phyloP scores from a whole-genome alignment of 2,113 vertebrate species.

The Passer montanus region DNA sequence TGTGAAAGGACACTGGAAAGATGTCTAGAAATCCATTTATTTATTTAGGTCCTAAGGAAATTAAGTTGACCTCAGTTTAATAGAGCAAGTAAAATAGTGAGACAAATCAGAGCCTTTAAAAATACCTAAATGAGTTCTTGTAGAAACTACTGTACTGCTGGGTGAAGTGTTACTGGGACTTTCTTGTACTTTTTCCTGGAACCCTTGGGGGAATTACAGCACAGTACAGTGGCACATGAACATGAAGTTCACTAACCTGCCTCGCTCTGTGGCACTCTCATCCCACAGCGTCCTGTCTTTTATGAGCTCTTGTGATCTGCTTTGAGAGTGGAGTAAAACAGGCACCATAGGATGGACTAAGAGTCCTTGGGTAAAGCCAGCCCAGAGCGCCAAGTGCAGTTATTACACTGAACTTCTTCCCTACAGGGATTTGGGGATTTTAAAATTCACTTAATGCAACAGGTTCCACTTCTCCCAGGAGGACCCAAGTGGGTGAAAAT shows the following conservation, averaged over 20 bases:
- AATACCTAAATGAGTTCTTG: neutral
- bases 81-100: neutral
- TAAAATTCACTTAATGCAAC: neutral
- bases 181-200: neutral
- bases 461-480: neutral
- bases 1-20: neutral
- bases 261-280: neutral
- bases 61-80: neutral
- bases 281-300: neutral
- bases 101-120: neutral
- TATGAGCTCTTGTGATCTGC: neutral
- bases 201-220: neutral
- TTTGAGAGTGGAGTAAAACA: neutral
- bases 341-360: neutral
- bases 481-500: neutral
- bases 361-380: neutral
- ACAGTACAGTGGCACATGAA: rapidly evolving
- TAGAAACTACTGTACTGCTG: neutral
- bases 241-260: neutral
- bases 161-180: neutral
- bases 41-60: neutral
- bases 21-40: neutral
- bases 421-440: neutral
- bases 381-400: neutral
- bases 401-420: neutral